Conservation (phyloP, 2,797 vertebrate species). For the Danio tinwini region DNA sequence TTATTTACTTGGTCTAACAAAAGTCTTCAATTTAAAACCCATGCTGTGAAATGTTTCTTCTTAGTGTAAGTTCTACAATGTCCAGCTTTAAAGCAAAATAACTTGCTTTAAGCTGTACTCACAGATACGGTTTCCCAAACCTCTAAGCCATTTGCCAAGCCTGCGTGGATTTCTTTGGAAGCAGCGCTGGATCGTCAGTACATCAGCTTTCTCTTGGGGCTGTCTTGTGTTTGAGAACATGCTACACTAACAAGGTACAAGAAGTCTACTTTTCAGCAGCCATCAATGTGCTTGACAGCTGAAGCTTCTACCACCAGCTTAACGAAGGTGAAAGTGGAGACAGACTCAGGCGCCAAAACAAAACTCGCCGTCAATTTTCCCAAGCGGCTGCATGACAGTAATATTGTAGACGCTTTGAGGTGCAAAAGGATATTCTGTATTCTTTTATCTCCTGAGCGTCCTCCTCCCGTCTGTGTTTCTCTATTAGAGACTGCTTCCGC, state of each 20-base stretch:
- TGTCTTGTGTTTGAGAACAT: conserved; percentile 28
- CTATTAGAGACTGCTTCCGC: conserved; percentile 91
- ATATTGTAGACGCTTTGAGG: conserved; percentile 30
- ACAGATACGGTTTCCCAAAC: not conserved
- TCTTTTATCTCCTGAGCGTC: conserved; percentile 91
- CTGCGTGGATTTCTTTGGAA: conserved; percentile 20
- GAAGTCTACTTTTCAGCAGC: conserved; percentile 38
- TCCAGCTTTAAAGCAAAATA: conserved; percentile 4
- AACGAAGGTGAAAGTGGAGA: conserved; percentile 49
- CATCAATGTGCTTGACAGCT: conserved; percentile 49
- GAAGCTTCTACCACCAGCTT: conserved; percentile 35
- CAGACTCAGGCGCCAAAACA: conserved; percentile 17
- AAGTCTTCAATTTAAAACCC: not conserved
- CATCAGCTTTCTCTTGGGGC: not conserved
- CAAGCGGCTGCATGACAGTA: conserved; percentile 9
- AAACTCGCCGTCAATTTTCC: conserved; percentile 25
- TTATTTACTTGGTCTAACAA: no score
- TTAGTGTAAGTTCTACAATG: not conserved
- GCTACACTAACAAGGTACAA: conserved; percentile 56
- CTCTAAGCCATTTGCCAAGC: conserved; percentile 3
- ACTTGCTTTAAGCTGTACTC: not conserved
- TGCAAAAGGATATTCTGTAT: conserved; percentile 96
- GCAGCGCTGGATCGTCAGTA: not conserved
- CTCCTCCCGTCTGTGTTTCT: conserved; percentile 94
- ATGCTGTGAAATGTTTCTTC: not conserved